A percentile compares a stretch with the other conserved stretches of the same genome.
phyloP scores from a whole-genome alignment of 2,797 vertebrate species.

The Notamacropus eugenii region DNA sequence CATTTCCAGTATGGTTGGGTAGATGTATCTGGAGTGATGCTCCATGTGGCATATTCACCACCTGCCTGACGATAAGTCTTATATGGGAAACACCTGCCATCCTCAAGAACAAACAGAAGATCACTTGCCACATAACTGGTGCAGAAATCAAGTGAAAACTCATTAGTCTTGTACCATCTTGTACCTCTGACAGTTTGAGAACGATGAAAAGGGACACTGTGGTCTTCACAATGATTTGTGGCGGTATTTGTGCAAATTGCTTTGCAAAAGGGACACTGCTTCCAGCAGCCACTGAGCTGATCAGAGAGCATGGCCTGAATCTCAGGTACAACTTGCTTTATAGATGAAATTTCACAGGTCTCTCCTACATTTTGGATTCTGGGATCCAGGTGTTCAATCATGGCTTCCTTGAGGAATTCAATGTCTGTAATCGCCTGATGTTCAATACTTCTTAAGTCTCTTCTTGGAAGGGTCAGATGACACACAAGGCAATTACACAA shows the following conservation, averaged over 20 bases:
- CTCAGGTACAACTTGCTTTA: not conserved
- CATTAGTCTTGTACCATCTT: rapidly evolving
- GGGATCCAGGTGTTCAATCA: slow-evolving; percentile 53
- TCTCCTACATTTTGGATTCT: slow-evolving; percentile 41
- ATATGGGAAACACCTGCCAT: not conserved
- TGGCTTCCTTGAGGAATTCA: slow-evolving; percentile 74
- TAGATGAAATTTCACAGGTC: not conserved
- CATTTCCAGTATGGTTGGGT: slow-evolving; percentile 76
- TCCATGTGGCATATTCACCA: slow-evolving; percentile 67
- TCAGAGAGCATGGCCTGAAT: slow-evolving; percentile 68
- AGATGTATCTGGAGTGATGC: slow-evolving; percentile 72
- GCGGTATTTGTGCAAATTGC: slow-evolving; percentile 82
- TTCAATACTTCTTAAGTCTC: slow-evolving; percentile 76
- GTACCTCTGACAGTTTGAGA: rapidly evolving
- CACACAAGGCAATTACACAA: slow-evolving; percentile 73
- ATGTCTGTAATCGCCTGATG: slow-evolving; percentile 78
- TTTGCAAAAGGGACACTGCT: slow-evolving; percentile 78
- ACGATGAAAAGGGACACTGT: slow-evolving; percentile 71
- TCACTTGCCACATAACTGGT: slow-evolving; percentile 62
- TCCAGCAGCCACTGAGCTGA: slow-evolving; percentile 80
- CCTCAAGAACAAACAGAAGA: rapidly evolving
- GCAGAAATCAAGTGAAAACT: slow-evolving; percentile 71
- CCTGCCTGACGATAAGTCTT: slow-evolving; percentile 69
- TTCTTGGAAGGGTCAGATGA: slow-evolving; percentile 78
- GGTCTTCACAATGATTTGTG: slow-evolving; percentile 33